A percentile compares a stretch with the other conserved stretches of the same genome.
Conservation (phyloP, 2,888 invertebrate species). For the Zonitis immaculata region DNA sequence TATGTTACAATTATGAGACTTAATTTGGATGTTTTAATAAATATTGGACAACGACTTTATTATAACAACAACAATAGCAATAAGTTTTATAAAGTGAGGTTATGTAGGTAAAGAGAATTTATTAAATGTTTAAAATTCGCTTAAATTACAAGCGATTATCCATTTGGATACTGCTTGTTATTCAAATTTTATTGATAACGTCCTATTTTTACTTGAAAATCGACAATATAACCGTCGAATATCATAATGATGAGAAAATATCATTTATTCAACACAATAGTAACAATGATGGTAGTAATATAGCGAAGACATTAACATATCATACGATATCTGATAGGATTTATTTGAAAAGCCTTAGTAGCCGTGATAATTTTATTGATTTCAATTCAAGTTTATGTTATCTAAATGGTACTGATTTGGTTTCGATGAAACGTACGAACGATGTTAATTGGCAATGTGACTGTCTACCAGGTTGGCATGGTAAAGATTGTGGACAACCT, state of each 20-base stretch:
- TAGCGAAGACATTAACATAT: constrained; percentile 34
- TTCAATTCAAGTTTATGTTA: constrained; percentile 48
- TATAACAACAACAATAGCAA: neutral
- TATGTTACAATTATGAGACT: constrained; percentile 13
- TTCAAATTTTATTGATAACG: constrained; percentile 42
- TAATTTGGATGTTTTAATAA: constrained; percentile 1
- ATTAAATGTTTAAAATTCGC: constrained; percentile 38
- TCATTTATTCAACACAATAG: constrained; percentile 22
- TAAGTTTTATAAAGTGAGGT: constrained; percentile 26
- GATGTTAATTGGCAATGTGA: constrained; percentile 50
- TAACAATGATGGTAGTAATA: neutral
- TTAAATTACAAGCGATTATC: constrained; percentile 41
- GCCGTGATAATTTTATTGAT: constrained; percentile 39
- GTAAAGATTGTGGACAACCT: constrained; percentile 61
- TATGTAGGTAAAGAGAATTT: constrained; percentile 28
- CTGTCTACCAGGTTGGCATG: constrained; percentile 61
- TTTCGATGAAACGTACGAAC: constrained; percentile 41
- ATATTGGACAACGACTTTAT: neutral
- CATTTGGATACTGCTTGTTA: constrained; percentile 42
- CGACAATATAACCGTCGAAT: constrained; percentile 12
- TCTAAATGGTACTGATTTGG: constrained; percentile 45
- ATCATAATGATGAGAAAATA: constrained; percentile 19
- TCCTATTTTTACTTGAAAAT: constrained; percentile 41
- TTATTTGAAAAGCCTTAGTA: constrained; percentile 31
- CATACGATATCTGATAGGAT: constrained; percentile 34